Evolutionary conservation across 2,888 invertebrate genomes (phyloP).

Genomic region (Carpatolechia fugitivella): DNA sequence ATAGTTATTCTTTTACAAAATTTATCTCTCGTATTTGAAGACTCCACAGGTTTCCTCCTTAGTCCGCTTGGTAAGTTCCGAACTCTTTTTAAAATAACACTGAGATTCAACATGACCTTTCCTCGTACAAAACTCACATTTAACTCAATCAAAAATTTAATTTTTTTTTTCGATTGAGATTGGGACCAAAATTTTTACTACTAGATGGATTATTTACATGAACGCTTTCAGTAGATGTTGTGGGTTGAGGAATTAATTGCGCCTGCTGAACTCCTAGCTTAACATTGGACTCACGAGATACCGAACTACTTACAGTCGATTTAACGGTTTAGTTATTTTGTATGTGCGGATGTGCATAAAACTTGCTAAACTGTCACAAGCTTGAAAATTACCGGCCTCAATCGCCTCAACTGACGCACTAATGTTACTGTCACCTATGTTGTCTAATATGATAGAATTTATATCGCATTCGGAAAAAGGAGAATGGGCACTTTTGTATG

Average conservation of each 20-base stretch:
- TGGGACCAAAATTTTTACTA: background rate
- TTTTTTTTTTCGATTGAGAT: background rate
- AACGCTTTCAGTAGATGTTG: background rate
- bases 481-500: too few relatives aligned
- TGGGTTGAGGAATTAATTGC: background rate
- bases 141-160: background rate
- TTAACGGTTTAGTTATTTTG: background rate
- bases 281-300: background rate
- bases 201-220: background rate
- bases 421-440: slow-evolving; percentile 22
- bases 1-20: background rate
- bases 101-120: background rate
- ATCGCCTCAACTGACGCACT: slow-evolving; percentile 24
- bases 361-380: slow-evolving; percentile 19
- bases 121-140: background rate
- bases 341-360: slow-evolving; percentile 6
- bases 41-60: slow-evolving; percentile 1
- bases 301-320: background rate
- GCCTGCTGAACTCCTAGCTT: background rate
- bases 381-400: slow-evolving; percentile 22
- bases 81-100: background rate
- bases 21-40: background rate
- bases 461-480: too few relatives aligned
- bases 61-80: background rate
- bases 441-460: slow-evolving; percentile 24